phyloP scores from a whole-genome alignment of 1,140 invertebrate genomes.

The Ganaspis sp. region DNA sequence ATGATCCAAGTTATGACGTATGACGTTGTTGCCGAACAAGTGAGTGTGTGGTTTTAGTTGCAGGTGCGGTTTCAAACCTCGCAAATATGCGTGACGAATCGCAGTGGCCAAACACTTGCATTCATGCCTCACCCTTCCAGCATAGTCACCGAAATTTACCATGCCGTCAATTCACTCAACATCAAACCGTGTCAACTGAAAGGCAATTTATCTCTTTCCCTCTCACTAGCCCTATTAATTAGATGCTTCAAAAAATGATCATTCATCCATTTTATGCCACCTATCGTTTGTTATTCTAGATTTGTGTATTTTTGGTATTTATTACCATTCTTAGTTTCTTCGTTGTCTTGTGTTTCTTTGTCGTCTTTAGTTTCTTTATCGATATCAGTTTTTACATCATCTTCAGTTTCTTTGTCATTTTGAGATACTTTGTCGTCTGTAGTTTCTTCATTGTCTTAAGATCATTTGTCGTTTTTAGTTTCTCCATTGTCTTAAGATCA shows the following conservation, averaged over 20 bases:
- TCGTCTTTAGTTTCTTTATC: too few relatives aligned
- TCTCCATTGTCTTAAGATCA: too few relatives aligned
- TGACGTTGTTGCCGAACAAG: conserved; percentile 32
- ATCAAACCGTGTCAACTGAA: conserved; percentile 4
- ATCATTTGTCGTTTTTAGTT: too few relatives aligned
- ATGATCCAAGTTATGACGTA: conserved; percentile 53
- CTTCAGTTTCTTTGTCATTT: too few relatives aligned
- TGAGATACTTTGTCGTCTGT: too few relatives aligned
- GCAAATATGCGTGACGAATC: conserved; percentile 16
- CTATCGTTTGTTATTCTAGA: too few relatives aligned
- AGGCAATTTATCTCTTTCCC: background rate
- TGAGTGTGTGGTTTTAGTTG: conserved; percentile 34
- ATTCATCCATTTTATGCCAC: background rate
- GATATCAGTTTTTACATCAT: too few relatives aligned
- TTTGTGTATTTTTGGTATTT: too few relatives aligned
- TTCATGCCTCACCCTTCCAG: background rate
- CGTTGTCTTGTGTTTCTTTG: too few relatives aligned
- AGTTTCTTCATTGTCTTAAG: too few relatives aligned
- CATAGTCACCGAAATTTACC: conserved; percentile 18
- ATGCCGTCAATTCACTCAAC: background rate
- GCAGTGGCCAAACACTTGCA: conserved; percentile 12
- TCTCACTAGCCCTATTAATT: background rate
- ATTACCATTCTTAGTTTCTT: too few relatives aligned
- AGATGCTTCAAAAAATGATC: background rate
- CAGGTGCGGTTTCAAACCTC: background rate